Base-by-base conservation (phyloP, 2,888 invertebrate species). In the Thalpophila matura region DNA sequence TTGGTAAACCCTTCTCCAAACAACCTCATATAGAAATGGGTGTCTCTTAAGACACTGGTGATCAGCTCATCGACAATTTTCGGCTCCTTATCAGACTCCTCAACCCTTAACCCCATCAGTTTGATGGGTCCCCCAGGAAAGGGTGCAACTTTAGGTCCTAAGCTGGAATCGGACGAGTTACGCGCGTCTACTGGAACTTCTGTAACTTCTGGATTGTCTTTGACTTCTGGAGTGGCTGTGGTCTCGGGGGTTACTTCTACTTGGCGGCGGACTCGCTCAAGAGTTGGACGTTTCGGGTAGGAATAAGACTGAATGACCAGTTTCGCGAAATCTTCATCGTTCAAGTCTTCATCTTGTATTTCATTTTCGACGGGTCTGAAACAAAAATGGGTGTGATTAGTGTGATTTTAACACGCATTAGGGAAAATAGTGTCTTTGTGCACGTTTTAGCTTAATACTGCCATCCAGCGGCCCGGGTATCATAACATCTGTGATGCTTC, bases 71-170 rank as follows among this genome's bases (percentile, higher is more conserved):
- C 93, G 0, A 95, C 84, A 0, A 92, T 79, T 10, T 91, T 91
- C 0, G 94, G 92, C 27, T 94, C 93, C 46, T 94, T 94, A 0
- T 74, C 89, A 0, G 91, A 83, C 35, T 92, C 91, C 29, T 95
- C 94, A 0, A 95, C 86, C 31, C 94, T 85, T 0, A 94, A 65
- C 2, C 94, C 94, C 78, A 91, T 72, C 0, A 94, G 47, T 35
- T 78, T 88, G 0, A 90, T 45, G 0, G 61, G 33, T 0, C 55
- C 68, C 7, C n/a, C 22, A 0, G 35, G 54, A 1, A 14, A 27
- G 0, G 18, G 27, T 0, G 22, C 10, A 0, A 35, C 16, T 49
- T 74, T 78, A 0, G 74, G 50, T 4, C 77, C 80, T 26, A 77
- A 38, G 1, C 79, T 80, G 0, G 65, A 55, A 0, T 70, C 68